Percentiles rank a stretch among this genome's conserved stretches.
These are phyloP conservation scores for Epinephelus malabaricus DNA, from an alignment of 2,797 vertebrate species.

Conservation along the genomic window DNA sequence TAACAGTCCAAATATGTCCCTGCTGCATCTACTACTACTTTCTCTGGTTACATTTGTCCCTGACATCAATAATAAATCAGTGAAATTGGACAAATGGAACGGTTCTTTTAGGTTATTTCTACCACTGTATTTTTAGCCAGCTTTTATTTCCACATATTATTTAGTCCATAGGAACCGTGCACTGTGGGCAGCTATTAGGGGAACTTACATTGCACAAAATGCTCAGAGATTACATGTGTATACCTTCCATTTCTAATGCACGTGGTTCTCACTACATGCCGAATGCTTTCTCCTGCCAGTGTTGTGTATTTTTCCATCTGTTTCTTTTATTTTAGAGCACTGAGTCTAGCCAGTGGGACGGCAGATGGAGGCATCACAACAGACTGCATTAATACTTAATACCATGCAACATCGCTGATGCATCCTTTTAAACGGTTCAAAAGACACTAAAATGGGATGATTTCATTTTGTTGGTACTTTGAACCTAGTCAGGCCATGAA, in stretches of 20 bases:
- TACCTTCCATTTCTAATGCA: constrained; percentile 52
- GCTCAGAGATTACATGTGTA: constrained; percentile 62
- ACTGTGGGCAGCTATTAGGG: constrained; percentile 70
- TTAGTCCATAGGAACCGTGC: constrained; percentile 58
- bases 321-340: constrained; percentile 65
- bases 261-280: constrained; percentile 37
- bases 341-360: constrained; percentile 25
- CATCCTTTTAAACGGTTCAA: constrained; percentile 80
- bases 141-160: constrained; percentile 73
- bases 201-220: constrained; percentile 45
- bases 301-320: constrained; percentile 67
- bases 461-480: constrained; percentile 61
- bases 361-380: constrained; percentile 74
- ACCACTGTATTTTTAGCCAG: constrained; percentile 79
- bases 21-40: constrained; percentile 55
- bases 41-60: constrained; percentile 52
- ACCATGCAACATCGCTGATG: constrained; percentile 63
- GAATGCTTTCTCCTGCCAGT: constrained; percentile 46
- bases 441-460: constrained; percentile 68
- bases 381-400: constrained; percentile 81
- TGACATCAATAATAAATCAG: constrained; percentile 78
- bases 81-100: constrained; percentile 80
- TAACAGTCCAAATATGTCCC: constrained; percentile 37
- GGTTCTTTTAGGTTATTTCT: constrained; percentile 72
- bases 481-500: constrained; percentile 45